Conservation (phyloP, 2,888 invertebrate genomes). For the Spialia ferax region DNA sequence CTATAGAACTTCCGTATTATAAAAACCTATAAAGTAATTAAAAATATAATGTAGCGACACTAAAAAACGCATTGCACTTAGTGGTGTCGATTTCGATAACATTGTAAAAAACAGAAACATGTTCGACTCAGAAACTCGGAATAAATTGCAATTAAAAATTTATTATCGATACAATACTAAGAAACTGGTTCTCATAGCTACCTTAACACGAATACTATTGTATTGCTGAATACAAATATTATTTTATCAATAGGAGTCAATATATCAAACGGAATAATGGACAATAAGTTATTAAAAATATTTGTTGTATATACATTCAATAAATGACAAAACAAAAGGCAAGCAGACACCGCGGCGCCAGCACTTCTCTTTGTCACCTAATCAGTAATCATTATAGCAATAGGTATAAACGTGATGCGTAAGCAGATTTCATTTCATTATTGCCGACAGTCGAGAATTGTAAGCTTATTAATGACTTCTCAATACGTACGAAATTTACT, state of each 20-base stretch:
- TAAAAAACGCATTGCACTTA: conserved; percentile 22
- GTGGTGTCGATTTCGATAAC: conserved; percentile 12
- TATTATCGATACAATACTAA: conserved; percentile 21
- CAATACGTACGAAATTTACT: neutral
- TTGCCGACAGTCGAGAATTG: neutral
- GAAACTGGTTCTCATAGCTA: conserved; percentile 22
- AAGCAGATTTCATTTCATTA: conserved; percentile 1
- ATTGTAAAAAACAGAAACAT: conserved; percentile 9
- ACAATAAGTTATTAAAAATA: neutral
- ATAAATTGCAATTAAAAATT: conserved; percentile 29
- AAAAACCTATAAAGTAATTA: conserved; percentile 24
- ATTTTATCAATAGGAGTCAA: conserved; percentile 42
- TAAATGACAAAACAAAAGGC: neutral
- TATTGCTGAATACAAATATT: conserved; percentile 41
- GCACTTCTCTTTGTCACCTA: neutral
- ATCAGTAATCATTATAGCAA: conserved; percentile 10
- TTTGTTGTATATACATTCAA: conserved; percentile 2
- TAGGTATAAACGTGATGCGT: neutral
- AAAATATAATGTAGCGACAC: conserved; percentile 8
- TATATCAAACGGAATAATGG: conserved; percentile 8
- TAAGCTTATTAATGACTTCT: neutral
- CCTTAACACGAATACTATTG: conserved; percentile 38
- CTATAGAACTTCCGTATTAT: conserved; percentile 42
- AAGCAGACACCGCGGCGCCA: conserved; percentile 1
- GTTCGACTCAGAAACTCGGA: conserved; percentile 17